Evolutionary conservation across 2,113 vertebrate genomes (phyloP).

Genomic region (Ceyx cyanopectus): DNA sequence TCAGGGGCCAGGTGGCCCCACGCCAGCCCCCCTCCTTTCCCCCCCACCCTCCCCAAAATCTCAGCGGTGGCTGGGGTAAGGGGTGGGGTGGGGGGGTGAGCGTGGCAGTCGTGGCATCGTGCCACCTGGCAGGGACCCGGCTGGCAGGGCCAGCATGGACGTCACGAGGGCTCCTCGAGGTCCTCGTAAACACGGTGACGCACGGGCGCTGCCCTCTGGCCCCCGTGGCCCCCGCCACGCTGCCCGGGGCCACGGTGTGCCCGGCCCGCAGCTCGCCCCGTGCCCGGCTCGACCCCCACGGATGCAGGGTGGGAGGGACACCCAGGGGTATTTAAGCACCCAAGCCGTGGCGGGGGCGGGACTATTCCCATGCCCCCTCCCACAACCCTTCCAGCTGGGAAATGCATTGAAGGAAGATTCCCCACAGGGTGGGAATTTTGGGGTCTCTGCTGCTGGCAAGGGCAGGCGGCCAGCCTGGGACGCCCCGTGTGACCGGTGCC

Average conservation of each 20-base stretch:
- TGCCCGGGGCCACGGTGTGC: rapidly evolving
- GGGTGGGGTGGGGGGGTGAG: neutral
- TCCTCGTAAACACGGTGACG: slow-evolving; percentile 33
- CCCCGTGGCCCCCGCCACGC: neutral
- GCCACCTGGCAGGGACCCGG: slow-evolving; percentile 35
- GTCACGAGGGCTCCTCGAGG: slow-evolving; percentile 34
- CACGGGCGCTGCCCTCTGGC: neutral
- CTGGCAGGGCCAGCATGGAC: neutral
- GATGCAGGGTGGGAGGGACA: neutral
- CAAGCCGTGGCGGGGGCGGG: too few relatives aligned
- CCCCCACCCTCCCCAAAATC: neutral
- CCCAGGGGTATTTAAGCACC: too few relatives aligned
- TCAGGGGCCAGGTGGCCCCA: neutral
- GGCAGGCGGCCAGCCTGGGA: neutral
- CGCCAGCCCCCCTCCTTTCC: neutral
- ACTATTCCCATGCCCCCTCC: too few relatives aligned
- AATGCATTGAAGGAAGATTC: too few relatives aligned
- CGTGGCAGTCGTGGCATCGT: neutral
- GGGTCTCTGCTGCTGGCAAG: neutral
- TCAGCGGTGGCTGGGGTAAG: neutral
- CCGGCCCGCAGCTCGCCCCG: neutral
- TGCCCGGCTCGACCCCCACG: rapidly evolving
- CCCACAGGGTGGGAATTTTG: neutral
- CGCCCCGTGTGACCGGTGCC: neutral
- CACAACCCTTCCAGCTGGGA: too few relatives aligned